These are phyloP conservation scores for Beris chalybata DNA, from an alignment of 2,888 invertebrate genomes.

Conservation along the genomic window DNA sequence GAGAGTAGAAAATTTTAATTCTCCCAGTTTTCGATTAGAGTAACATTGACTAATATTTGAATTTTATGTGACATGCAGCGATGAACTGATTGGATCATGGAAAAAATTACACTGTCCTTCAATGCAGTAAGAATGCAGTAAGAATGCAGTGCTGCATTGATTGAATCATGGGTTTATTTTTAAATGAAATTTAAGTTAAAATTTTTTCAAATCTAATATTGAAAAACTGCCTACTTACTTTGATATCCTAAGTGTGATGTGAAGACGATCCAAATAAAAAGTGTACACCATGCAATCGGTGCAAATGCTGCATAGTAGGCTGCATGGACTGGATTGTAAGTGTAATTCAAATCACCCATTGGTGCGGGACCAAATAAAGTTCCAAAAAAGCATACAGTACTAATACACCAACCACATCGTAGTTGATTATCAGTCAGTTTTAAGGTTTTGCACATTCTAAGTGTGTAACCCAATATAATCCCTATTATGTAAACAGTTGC, in stretches of 20 bases:
- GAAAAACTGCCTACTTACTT: constrained; percentile 51
- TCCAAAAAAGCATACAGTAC: constrained; percentile 58
- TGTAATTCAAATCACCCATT: constrained; percentile 66
- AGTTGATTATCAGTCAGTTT: constrained; percentile 56
- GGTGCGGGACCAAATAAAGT: constrained; percentile 65
- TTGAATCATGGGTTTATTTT: too few species aligned
- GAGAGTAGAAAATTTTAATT: too few species aligned
- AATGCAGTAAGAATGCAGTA: too few species aligned
- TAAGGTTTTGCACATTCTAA: constrained; percentile 57
- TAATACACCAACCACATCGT: constrained; percentile 61
- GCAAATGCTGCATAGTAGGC: constrained; percentile 71
- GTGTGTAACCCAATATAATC: constrained; percentile 63
- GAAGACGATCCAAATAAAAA: constrained; percentile 70
- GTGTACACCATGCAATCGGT: constrained; percentile 68
- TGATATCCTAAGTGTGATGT: constrained; percentile 65
- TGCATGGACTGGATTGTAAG: constrained; percentile 65
- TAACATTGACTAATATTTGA: too few species aligned
- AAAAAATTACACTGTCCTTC: too few species aligned
- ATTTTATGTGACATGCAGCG: too few species aligned
- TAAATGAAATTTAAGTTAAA: constrained; percentile 11
- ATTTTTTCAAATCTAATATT: constrained; percentile 6
- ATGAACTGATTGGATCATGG: too few species aligned
- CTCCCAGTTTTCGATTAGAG: too few species aligned
- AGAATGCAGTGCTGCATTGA: too few species aligned
- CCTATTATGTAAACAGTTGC: constrained; percentile 71